Percentiles rank a stretch among this genome's conserved stretches.
Conservation (phyloP, 2,797 vertebrate genomes). For the Girardinus metallicus region DNA sequence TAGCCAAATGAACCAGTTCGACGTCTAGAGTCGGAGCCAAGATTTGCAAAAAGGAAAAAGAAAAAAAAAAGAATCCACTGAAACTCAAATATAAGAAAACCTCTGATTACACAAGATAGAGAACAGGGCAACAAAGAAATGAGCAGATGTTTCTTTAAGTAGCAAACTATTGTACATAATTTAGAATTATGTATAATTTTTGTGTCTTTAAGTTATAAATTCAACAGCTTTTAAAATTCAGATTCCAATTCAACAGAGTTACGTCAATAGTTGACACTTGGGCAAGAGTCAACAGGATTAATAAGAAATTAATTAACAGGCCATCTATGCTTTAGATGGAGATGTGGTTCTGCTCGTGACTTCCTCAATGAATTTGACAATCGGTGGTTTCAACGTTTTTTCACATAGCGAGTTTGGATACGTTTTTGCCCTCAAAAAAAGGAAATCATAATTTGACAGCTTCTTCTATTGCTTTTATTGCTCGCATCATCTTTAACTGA, state of each 20-base stretch:
- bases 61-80: conserved; percentile 39
- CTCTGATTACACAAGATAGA: conserved; percentile 49
- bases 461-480: background rate
- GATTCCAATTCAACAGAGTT: background rate
- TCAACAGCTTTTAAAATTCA: background rate
- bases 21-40: conserved; percentile 39
- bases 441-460: background rate
- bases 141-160: conserved; percentile 14
- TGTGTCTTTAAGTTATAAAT: background rate
- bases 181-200: background rate
- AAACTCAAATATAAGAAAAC: conserved; percentile 45
- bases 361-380: background rate
- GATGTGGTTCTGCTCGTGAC: background rate
- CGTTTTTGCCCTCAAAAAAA: background rate
- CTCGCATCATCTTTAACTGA: background rate
- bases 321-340: background rate
- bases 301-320: too few species aligned
- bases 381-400: background rate
- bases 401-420: background rate
- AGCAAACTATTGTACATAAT: background rate
- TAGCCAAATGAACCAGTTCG: conserved; percentile 51
- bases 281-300: too few species aligned
- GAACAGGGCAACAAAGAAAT: conserved; percentile 24
- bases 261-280: background rate
- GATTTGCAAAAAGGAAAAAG: conserved; percentile 48